phyloP scores from a whole-genome alignment of 2,113 vertebrate genomes.

The Leptocoma aspasia region DNA sequence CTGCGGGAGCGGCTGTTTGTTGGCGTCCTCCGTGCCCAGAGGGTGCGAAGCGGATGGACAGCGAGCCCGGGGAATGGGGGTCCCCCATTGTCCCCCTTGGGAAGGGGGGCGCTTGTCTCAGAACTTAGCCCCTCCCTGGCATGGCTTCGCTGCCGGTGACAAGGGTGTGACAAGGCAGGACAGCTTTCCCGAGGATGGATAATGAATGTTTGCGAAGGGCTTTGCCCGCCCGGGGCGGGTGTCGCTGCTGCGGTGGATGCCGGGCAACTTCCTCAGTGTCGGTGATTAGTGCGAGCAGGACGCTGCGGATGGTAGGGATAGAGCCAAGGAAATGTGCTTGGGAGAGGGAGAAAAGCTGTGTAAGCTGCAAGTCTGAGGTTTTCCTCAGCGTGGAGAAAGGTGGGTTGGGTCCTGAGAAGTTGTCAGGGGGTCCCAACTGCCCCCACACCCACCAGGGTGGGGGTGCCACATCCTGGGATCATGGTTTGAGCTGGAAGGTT shows the following conservation, averaged over 20 bases:
- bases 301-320: rapidly evolving
- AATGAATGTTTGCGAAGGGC: neutral
- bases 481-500: neutral
- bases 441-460: rapidly evolving
- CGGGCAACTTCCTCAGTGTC: neutral
- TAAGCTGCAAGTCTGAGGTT: neutral
- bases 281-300: neutral
- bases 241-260: neutral
- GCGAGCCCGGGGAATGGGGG: rapidly evolving
- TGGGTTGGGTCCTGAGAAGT: neutral
- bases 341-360: neutral
- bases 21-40: rapidly evolving
- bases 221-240: neutral
- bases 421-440: rapidly evolving
- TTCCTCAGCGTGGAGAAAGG: neutral
- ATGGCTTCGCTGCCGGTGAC: neutral
- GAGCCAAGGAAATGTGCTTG: neutral
- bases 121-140: neutral
- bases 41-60: neutral
- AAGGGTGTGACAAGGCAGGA: neutral
- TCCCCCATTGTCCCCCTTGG: rapidly evolving
- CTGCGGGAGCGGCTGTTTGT: neutral
- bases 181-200: neutral
- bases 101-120: neutral
- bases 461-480: neutral